These are phyloP conservation scores for Cheilosia vernalis DNA, from an alignment of 2,888 invertebrate species.

Conservation along the genomic window DNA sequence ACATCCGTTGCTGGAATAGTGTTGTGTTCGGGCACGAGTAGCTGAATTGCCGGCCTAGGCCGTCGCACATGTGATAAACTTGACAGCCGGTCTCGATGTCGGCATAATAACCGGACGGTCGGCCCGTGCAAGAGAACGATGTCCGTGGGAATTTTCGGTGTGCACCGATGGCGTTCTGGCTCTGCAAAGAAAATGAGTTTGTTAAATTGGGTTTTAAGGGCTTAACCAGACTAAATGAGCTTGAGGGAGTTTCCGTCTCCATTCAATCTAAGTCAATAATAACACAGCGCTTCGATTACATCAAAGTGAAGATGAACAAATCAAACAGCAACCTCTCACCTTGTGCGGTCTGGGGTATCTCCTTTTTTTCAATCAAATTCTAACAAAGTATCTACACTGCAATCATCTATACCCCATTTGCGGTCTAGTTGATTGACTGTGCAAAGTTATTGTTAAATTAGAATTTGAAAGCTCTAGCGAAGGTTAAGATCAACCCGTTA, in stretches of 20 bases:
- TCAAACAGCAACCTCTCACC: no score
- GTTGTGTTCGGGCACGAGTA: slow-evolving; percentile 92
- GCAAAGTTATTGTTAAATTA: no score
- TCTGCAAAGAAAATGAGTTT: slow-evolving; percentile 60
- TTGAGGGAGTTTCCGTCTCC: no score
- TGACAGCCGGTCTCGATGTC: slow-evolving; percentile 90
- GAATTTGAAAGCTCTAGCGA: not conserved
- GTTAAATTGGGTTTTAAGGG: not conserved
- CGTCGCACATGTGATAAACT: slow-evolving; percentile 93
- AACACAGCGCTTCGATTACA: no score
- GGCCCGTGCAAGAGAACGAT: slow-evolving; percentile 87
- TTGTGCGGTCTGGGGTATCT: no score
- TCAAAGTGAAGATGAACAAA: no score
- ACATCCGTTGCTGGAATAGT: slow-evolving; percentile 91
- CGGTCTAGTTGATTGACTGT: no score
- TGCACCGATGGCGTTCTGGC: slow-evolving; percentile 79
- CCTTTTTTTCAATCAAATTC: no score
- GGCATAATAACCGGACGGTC: slow-evolving; percentile 89
- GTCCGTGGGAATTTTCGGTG: slow-evolving; percentile 83
- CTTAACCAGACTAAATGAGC: no score
- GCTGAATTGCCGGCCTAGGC: slow-evolving; percentile 89
- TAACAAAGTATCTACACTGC: no score
- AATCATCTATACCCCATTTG: no score
- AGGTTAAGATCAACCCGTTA: slow-evolving; percentile 41
- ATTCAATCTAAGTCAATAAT: not conserved